A percentile compares a stretch with the other conserved stretches of the same genome.
Evolutionary conservation across 2,797 vertebrate species (phyloP).

Genomic region (Lepilemur septentrionalis): DNA sequence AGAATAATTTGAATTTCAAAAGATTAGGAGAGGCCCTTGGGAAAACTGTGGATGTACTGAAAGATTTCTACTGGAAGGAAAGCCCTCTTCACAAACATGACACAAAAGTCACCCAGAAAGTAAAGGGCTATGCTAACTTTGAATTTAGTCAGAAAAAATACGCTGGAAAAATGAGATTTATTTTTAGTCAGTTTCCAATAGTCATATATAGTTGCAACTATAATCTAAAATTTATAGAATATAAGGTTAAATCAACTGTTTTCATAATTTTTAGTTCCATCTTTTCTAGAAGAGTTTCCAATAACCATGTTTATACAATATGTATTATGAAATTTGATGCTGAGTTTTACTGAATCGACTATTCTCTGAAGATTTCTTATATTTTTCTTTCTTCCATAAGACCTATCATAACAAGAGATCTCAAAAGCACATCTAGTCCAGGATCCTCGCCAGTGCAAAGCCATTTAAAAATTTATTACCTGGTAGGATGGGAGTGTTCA

Average conservation of each 20-base stretch:
- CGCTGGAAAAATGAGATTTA: neutral
- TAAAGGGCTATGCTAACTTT: neutral
- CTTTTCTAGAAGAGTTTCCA: neutral
- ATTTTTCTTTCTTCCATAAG: neutral
- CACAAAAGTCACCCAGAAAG: neutral
- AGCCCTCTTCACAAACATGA: neutral
- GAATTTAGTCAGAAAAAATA: conserved; percentile 43
- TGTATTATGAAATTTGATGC: neutral
- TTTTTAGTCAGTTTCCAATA: neutral
- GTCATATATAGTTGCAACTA: neutral
- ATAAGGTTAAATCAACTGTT: neutral
- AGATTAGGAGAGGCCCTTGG: neutral
- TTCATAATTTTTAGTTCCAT: neutral
- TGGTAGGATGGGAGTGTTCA: neutral
- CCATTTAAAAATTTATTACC: neutral
- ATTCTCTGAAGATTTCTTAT: neutral
- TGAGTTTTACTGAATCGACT: neutral
- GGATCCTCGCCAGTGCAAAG: neutral
- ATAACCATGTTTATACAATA: neutral
- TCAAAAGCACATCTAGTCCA: neutral
- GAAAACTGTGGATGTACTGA: neutral
- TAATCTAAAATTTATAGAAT: neutral
- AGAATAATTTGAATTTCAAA: conserved; percentile 22
- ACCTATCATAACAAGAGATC: neutral
- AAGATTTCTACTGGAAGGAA: neutral